Evolutionary conservation across 1,140 invertebrate species (phyloP).

Genomic region (Lepidostoma basale): DNA sequence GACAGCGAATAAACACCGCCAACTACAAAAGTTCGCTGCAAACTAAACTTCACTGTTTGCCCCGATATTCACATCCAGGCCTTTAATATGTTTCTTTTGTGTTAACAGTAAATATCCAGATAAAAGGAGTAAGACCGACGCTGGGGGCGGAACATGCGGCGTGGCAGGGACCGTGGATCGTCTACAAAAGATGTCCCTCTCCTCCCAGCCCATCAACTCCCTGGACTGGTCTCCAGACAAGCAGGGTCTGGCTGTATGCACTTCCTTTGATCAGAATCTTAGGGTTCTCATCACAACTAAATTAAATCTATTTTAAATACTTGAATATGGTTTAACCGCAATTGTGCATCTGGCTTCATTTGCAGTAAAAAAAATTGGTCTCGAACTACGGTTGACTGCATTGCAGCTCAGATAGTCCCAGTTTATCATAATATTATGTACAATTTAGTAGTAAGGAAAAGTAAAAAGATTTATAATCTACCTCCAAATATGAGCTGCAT

Average conservation of each 20-base stretch:
- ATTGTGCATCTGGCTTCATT: no score
- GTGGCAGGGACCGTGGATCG: constrained; percentile 76
- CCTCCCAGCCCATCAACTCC: constrained; percentile 87
- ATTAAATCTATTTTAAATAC: constrained; percentile 72
- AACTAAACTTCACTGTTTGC: no score
- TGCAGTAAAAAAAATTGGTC: no score
- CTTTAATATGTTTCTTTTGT: constrained; percentile 48
- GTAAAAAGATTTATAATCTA: no score
- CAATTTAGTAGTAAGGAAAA: no score
- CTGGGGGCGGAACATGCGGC: constrained; percentile 73
- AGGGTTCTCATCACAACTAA: constrained; percentile 89
- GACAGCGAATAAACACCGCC: no score
- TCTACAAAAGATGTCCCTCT: constrained; percentile 80
- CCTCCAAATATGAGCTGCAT: no score
- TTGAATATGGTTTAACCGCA: no score
- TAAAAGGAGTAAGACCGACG: constrained; percentile 70
- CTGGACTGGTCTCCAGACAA: constrained; percentile 94
- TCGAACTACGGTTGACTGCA: no score
- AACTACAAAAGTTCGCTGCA: no score
- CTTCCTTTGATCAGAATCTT: constrained; percentile 92
- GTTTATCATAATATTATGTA: no score
- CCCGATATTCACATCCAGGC: constrained; percentile 38
- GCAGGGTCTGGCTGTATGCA: constrained; percentile 83
- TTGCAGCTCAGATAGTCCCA: no score
- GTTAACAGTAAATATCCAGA: constrained; percentile 85